phyloP scores from a whole-genome alignment of 2,113 vertebrate genomes.

The Odobenus rosmarus region DNA sequence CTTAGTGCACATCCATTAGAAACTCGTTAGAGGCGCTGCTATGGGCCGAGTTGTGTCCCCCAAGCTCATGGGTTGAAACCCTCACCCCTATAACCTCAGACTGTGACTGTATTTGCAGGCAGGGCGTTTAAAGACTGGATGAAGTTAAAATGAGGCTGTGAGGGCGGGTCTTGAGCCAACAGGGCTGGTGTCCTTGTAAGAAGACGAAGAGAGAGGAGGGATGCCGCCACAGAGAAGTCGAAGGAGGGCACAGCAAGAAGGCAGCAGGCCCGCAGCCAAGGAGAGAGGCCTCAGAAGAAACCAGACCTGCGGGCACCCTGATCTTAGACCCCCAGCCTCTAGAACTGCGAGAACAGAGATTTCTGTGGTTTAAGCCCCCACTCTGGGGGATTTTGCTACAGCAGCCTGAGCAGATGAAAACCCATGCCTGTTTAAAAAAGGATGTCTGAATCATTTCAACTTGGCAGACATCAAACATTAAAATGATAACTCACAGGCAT shows the following conservation, averaged over 20 bases:
- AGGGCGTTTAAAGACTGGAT: neutral
- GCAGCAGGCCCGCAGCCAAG: accelerated
- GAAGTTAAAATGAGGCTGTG: neutral
- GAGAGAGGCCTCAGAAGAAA: neutral
- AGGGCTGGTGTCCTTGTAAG: neutral
- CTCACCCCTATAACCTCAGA: neutral
- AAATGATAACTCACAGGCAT: neutral
- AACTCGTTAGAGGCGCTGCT: neutral
- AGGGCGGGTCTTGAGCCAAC: neutral
- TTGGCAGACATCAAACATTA: neutral
- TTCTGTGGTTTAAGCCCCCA: neutral
- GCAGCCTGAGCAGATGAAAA: neutral
- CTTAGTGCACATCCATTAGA: neutral
- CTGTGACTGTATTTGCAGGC: neutral
- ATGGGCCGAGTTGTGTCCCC: neutral
- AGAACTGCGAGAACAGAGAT: neutral
- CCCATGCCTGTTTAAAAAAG: neutral
- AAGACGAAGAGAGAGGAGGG: neutral
- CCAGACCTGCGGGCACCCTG: neutral
- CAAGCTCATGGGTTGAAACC: neutral
- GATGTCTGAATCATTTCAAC: neutral
- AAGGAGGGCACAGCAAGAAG: accelerated
- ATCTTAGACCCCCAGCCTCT: neutral
- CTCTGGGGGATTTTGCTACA: neutral
- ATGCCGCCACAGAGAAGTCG: too few species aligned